Evolutionary conservation across 2,113 vertebrate genomes (phyloP).

Genomic region (Odontophorus gujanensis): DNA sequence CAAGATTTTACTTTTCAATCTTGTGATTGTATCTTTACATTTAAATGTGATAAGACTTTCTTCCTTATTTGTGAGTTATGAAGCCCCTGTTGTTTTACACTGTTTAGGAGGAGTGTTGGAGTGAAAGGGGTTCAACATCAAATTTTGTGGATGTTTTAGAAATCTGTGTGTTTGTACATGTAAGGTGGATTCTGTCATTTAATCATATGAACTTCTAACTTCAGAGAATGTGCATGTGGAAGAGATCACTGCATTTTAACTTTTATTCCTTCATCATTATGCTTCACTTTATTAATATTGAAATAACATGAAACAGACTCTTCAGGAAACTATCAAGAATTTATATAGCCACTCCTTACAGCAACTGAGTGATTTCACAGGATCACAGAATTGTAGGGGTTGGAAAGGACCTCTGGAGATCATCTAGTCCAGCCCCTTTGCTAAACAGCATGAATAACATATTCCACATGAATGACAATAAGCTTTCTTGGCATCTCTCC

Average conservation of each 20-base stretch:
- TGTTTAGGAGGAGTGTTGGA: not conserved
- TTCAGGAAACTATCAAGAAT: conserved; percentile 5
- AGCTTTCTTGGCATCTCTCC: not conserved
- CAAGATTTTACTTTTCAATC: not conserved
- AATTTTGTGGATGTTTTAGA: not conserved
- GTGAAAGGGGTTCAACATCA: not conserved
- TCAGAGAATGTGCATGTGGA: not conserved
- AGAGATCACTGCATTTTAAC: conserved; percentile 15
- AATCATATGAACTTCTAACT: not conserved
- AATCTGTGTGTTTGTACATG: not conserved
- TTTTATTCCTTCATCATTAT: not conserved
- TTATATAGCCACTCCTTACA: conserved; percentile 2
- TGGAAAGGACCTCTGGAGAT: no score
- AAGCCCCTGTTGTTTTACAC: not conserved
- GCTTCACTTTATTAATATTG: conserved; percentile 1
- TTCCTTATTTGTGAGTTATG: not conserved
- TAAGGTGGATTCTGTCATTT: not conserved
- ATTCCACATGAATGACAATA: not conserved
- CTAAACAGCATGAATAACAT: no score
- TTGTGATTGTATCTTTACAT: not conserved
- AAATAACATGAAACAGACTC: not conserved
- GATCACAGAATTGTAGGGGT: no score
- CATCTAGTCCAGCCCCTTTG: no score
- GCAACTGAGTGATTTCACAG: not conserved
- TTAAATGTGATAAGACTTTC: not conserved